phyloP scores from a whole-genome alignment of 2,113 vertebrate genomes.

The Bos javanicus region DNA sequence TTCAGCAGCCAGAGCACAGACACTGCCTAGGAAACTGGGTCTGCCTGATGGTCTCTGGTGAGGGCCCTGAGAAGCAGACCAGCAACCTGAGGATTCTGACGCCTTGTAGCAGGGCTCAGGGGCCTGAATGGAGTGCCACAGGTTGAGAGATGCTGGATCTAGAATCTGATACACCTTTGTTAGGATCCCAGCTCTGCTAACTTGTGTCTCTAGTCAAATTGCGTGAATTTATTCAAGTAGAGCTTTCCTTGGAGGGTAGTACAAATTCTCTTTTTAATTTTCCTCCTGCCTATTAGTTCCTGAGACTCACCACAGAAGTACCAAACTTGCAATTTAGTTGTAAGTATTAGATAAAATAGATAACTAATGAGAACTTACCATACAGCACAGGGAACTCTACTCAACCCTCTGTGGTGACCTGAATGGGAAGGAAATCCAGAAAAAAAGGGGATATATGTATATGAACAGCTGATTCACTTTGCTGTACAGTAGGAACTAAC shows the following conservation, averaged over 20 bases:
- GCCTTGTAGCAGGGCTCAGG: neutral
- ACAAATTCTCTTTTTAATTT: neutral
- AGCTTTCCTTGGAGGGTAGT: neutral
- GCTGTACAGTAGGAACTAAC: neutral
- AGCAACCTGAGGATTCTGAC: neutral
- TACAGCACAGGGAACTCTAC: neutral
- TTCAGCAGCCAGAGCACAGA: neutral
- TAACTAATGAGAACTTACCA: neutral
- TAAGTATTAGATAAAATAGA: neutral
- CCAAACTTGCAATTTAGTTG: neutral
- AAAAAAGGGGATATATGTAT: neutral
- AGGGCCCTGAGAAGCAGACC: neutral
- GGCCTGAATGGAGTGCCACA: too few species aligned
- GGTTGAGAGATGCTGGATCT: neutral
- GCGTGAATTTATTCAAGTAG: neutral
- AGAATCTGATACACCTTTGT: neutral
- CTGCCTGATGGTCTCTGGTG: neutral
- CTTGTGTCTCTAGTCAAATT: neutral
- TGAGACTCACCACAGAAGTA: neutral
- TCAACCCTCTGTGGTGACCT: neutral
- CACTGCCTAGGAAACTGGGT: neutral
- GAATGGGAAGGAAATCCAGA: neutral
- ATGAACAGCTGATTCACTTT: neutral
- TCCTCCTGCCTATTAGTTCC: neutral
- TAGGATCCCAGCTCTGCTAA: neutral